Evolutionary conservation across 2,113 vertebrate species (phyloP).

Genomic region (Hemiprocne comata): DNA sequence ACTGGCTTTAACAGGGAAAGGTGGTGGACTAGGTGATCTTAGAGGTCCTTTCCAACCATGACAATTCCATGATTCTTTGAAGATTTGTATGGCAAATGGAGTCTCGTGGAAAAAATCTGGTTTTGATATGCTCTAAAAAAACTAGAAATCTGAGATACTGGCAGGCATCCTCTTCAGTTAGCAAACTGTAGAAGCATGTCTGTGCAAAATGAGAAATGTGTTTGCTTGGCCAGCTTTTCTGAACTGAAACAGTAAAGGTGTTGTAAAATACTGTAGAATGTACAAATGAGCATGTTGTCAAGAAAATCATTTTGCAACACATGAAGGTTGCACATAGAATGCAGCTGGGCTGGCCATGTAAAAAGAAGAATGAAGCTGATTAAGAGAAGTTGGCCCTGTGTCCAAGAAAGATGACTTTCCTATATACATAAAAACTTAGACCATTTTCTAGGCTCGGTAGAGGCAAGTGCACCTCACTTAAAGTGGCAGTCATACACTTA

Average conservation of each 20-base stretch:
- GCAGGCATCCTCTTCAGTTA: neutral
- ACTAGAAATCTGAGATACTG: neutral
- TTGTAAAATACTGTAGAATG: neutral
- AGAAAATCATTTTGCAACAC: neutral
- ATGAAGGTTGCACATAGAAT: neutral
- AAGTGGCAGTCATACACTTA: neutral
- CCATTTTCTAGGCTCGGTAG: neutral
- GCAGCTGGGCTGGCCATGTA: neutral
- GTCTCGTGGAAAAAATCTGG: neutral
- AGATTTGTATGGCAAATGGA: neutral
- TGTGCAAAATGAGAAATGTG: neutral
- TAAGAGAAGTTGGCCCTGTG: neutral
- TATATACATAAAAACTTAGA: accelerated
- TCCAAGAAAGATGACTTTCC: neutral
- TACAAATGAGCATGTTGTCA: neutral
- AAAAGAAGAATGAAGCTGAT: neutral
- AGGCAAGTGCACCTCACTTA: neutral
- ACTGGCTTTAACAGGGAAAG: neutral
- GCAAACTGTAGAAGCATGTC: neutral
- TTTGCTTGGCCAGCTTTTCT: conserved; percentile 8
- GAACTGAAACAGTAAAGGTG: neutral
- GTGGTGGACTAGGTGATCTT: no score
- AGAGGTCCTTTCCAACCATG: no score
- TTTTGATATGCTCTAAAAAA: neutral
- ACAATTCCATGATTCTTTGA: no score